These are phyloP conservation scores for Brevipalpus yothersi DNA, from an alignment of 1,140 invertebrate genomes.

Conservation along the genomic window DNA sequence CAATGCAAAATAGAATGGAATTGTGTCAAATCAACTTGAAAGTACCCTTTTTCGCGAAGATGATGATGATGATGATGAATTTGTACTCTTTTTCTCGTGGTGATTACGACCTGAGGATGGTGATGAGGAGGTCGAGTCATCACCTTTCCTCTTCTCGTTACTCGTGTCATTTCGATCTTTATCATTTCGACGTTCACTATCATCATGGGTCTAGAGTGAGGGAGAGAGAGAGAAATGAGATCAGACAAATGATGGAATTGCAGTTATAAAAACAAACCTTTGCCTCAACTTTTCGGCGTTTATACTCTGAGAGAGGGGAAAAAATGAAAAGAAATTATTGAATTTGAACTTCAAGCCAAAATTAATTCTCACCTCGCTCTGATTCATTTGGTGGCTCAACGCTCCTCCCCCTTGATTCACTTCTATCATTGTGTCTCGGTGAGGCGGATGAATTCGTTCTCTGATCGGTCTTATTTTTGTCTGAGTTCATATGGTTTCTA, in stretches of 20 bases:
- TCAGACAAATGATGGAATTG: no score
- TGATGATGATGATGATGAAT: not conserved
- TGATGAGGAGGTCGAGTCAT: not conserved
- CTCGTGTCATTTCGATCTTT: slow-evolving; percentile 1
- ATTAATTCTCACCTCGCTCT: not conserved
- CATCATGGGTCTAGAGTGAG: no score
- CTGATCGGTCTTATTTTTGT: slow-evolving; percentile 2
- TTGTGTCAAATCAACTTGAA: not conserved
- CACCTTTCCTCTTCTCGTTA: not conserved
- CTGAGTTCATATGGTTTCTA: not conserved
- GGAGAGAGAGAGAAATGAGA: no score
- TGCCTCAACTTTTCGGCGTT: not conserved
- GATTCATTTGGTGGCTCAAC: not conserved
- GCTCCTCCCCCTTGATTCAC: slow-evolving; percentile 1
- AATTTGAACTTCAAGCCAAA: not conserved
- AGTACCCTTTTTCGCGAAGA: not conserved
- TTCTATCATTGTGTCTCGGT: not conserved
- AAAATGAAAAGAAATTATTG: not conserved
- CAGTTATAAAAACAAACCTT: not conserved
- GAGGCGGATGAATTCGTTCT: not conserved
- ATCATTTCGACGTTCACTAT: not conserved
- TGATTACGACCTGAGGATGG: not conserved
- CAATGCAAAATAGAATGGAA: not conserved
- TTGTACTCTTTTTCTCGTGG: not conserved
- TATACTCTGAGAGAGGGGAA: not conserved